A percentile compares a stretch with the other conserved stretches of the same genome.
phyloP scores from a whole-genome alignment of 1,140 invertebrate genomes.

The Proctacanthus coquilletti region DNA sequence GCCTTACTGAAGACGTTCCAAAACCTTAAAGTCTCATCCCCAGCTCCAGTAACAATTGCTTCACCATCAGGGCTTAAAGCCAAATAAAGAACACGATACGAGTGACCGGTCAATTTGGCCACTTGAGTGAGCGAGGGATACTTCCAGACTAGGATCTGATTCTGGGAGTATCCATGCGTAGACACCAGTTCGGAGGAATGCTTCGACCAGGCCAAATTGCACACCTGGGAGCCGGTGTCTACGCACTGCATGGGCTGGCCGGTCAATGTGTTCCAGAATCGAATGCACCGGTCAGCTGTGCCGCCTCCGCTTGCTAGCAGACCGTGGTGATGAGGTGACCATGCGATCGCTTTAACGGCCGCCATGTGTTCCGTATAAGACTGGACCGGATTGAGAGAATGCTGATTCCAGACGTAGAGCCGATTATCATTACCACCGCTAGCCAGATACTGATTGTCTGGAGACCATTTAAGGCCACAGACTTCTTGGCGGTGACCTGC shows the following conservation, averaged over 20 bases:
- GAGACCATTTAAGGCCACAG: constrained; percentile 99
- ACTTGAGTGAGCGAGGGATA: constrained; percentile 91
- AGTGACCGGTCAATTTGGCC: constrained; percentile 95
- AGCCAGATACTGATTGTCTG: constrained; percentile 94
- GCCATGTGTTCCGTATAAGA: constrained; percentile 96
- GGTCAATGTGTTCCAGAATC: constrained; percentile 99
- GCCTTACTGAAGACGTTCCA: constrained; percentile 99
- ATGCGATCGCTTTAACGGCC: constrained; percentile 98
- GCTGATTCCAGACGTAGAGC: constrained; percentile 93
- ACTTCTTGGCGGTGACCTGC: constrained; percentile 94
- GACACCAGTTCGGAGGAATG: constrained; percentile 95
- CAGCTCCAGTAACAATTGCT: constrained; percentile 97
- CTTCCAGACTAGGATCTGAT: constrained; percentile 99
- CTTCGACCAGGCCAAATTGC: constrained; percentile 98
- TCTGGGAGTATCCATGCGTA: constrained; percentile 98
- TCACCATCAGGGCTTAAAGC: constrained; percentile 98
- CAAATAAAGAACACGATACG: constrained; percentile 91
- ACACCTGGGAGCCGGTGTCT: constrained; percentile 97
- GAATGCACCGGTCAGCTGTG: constrained; percentile 92
- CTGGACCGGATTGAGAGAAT: constrained; percentile 76
- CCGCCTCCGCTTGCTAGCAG: constrained; percentile 94
- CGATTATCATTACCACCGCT: constrained; percentile 99
- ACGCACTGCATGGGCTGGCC: constrained; percentile 97
- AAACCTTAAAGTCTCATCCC: constrained; percentile 95
- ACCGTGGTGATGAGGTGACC: constrained; percentile 99